Evolutionary conservation across 2,888 invertebrate genomes (phyloP).

Genomic region (Penaeus monodon): DNA sequence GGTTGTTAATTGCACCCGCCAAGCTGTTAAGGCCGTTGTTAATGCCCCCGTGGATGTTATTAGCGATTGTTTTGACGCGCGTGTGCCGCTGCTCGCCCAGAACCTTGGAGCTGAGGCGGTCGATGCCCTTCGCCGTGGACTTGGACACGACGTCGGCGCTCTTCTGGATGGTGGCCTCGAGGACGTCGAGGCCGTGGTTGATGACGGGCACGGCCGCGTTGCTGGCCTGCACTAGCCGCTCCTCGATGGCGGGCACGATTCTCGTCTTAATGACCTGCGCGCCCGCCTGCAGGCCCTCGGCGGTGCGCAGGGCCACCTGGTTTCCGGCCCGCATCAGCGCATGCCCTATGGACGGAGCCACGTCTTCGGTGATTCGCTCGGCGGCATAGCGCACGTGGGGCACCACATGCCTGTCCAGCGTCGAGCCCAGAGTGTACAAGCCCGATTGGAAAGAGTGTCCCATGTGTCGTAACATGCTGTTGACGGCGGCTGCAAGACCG

Average conservation of each 20-base stretch:
- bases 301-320: constrained; percentile 40
- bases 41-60: constrained; percentile 56
- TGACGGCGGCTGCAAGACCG: constrained; percentile 40
- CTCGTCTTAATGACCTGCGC: constrained; percentile 49
- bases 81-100: constrained; percentile 59
- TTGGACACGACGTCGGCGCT: constrained; percentile 45
- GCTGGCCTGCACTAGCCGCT: constrained; percentile 50
- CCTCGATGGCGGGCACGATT: constrained; percentile 58
- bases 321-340: constrained; percentile 41
- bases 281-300: constrained; percentile 45
- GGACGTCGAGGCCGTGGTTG: constrained; percentile 57
- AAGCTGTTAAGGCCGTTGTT: constrained; percentile 48
- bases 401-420: constrained; percentile 29
- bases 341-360: constrained; percentile 46
- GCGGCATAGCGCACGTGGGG: constrained; percentile 46
- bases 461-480: constrained; percentile 37
- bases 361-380: constrained; percentile 44
- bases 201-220: constrained; percentile 63
- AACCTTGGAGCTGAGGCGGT: constrained; percentile 45
- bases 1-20: constrained; percentile 50
- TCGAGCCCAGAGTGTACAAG: constrained; percentile 20
- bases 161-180: constrained; percentile 45
- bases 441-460: constrained; percentile 24
- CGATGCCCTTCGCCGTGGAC: constrained; percentile 58
- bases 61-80: constrained; percentile 53